phyloP scores from a whole-genome alignment of 2,797 vertebrate species.

The Phrynocephalus guinanensis region DNA sequence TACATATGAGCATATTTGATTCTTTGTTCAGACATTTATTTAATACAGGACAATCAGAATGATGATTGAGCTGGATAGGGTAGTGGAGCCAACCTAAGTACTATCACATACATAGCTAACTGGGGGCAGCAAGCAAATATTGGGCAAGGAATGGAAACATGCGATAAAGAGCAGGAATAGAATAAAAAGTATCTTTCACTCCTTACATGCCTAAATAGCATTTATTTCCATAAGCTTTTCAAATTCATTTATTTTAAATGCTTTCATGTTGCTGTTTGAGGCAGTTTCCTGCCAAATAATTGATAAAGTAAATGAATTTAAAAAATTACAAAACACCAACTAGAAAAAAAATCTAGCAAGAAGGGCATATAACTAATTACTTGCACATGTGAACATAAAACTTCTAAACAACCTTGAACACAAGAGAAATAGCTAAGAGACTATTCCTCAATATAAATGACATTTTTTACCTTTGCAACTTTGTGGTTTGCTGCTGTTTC shows the following conservation, averaged over 20 bases:
- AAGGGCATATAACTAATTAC: not conserved
- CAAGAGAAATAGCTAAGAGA: not conserved
- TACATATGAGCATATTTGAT: not conserved
- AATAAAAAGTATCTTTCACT: not conserved
- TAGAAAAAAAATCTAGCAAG: not conserved
- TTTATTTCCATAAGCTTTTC: not conserved
- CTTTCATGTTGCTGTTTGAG: too few relatives aligned
- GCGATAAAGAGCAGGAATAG: not conserved
- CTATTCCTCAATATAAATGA: not conserved
- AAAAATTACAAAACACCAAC: too few relatives aligned
- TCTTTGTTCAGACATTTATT: not conserved
- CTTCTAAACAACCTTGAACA: not conserved
- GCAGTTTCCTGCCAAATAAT: too few relatives aligned
- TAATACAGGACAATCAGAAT: too few relatives aligned
- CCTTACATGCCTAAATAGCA: not conserved
- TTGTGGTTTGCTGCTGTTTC: constrained; percentile 99
- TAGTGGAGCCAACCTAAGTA: not conserved
- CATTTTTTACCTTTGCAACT: constrained; percentile 94
- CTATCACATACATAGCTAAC: not conserved
- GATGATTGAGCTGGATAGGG: too few relatives aligned
- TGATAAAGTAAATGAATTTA: too few relatives aligned
- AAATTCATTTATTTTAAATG: not conserved
- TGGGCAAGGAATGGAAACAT: not conserved
- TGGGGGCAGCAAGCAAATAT: too few relatives aligned
- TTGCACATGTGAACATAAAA: not conserved